phyloP scores from a whole-genome alignment of 2,113 vertebrate genomes.

The Australoheros scitulus region DNA sequence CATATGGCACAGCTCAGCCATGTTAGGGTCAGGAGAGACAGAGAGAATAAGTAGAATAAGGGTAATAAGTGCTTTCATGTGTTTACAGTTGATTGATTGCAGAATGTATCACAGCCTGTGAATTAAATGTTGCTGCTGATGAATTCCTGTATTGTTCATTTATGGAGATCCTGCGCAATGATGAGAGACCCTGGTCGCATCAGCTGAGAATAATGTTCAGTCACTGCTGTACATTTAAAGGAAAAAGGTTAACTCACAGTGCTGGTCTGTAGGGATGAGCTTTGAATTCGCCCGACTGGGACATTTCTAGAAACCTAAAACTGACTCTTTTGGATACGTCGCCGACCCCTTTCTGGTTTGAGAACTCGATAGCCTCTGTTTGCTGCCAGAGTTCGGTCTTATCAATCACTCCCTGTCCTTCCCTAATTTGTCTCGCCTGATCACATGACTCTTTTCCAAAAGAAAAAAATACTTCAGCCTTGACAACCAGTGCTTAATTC shows the following conservation, averaged over 20 bases:
- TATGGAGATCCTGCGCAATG: neutral
- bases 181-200: slow-evolving; percentile 2
- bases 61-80: slow-evolving; percentile 32
- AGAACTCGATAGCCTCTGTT: neutral
- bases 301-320: neutral
- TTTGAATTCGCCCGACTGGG: neutral
- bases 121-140: slow-evolving; percentile 15
- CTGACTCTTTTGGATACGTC: neutral
- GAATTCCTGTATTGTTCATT: slow-evolving; percentile 28
- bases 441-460: slow-evolving; percentile 8
- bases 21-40: slow-evolving; percentile 10
- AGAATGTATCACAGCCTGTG: slow-evolving; percentile 32
- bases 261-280: neutral
- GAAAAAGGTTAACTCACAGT: neutral
- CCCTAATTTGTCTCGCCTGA: neutral
- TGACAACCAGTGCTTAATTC: neutral
- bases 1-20: slow-evolving; percentile 19
- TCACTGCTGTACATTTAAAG: neutral
- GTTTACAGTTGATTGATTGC: slow-evolving; percentile 30
- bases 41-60: slow-evolving; percentile 17
- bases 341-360: neutral
- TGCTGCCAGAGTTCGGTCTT: neutral
- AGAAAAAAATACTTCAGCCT: neutral
- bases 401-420: slow-evolving; percentile 6
- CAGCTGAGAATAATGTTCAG: neutral